A percentile compares a stretch with the other conserved stretches of the same genome.
These are phyloP conservation scores for Falco columbarius DNA, from an alignment of 2,797 vertebrate species.

Conservation along the genomic window DNA sequence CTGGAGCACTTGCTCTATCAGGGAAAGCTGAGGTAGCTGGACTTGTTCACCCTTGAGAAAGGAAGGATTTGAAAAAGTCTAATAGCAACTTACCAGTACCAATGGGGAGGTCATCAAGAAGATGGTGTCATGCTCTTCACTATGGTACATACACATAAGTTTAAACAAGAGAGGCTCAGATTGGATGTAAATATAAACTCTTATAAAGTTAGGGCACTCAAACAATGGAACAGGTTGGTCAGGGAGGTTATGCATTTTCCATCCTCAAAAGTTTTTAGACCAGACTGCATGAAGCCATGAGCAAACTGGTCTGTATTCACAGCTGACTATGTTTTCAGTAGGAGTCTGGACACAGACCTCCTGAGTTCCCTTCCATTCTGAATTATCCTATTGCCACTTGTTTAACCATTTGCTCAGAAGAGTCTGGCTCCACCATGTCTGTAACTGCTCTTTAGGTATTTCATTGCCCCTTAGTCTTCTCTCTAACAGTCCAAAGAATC, in stretches of 20 bases:
- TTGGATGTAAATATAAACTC: neutral
- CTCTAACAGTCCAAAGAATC: neutral
- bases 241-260: neutral
- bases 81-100: neutral
- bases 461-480: neutral
- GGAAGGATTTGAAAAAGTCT: neutral
- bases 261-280: neutral
- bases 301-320: neutral
- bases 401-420: neutral
- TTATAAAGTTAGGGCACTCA: neutral
- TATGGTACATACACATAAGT: fast-evolving
- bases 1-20: neutral
- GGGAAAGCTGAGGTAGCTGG: neutral
- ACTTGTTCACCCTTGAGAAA: neutral
- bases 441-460: neutral
- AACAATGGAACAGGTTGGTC: neutral
- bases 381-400: neutral
- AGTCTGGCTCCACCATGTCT: neutral
- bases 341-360: neutral
- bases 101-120: neutral
- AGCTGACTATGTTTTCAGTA: neutral
- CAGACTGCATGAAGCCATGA: neutral
- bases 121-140: neutral
- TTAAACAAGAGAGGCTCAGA: neutral
- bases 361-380: neutral